Evolutionary conservation across 2,797 vertebrate genomes (phyloP).

Genomic region (Acanthurus lineatus): DNA sequence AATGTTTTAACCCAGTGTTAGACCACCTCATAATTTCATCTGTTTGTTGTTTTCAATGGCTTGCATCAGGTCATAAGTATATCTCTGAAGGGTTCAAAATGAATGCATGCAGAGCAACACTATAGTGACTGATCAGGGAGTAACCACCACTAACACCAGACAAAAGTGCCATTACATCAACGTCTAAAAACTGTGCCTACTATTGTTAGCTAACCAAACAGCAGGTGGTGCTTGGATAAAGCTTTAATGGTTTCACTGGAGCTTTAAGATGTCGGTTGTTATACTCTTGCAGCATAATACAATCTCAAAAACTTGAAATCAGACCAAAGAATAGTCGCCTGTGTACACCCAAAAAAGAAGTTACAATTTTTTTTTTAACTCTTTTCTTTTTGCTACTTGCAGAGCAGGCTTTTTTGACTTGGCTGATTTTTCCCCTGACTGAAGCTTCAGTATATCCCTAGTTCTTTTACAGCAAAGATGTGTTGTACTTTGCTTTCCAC

Average conservation of each 20-base stretch:
- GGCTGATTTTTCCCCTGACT: neutral
- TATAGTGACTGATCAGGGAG: neutral
- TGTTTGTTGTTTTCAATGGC: neutral
- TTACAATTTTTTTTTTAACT: neutral
- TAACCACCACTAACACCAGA: neutral
- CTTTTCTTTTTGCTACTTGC: neutral
- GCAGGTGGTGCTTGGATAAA: neutral
- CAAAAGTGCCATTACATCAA: neutral
- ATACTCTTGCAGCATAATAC: conserved; percentile 16
- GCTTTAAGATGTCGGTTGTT: neutral
- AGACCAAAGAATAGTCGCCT: conserved; percentile 1
- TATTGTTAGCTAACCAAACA: conserved; percentile 1
- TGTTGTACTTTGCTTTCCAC: neutral
- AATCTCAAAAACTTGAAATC: conserved; percentile 4
- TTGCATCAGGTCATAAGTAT: neutral
- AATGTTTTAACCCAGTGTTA: neutral
- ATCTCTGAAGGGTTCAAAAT: neutral
- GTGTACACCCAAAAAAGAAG: neutral
- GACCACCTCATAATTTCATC: neutral
- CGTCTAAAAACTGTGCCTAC: neutral
- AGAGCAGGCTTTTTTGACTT: neutral
- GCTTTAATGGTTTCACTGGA: neutral
- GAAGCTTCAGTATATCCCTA: neutral
- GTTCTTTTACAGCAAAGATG: neutral
- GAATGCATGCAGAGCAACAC: neutral